A percentile compares a stretch with the other conserved stretches of the same genome.
Conservation (phyloP, 2,888 invertebrate species). For the Drosophila rubida region DNA sequence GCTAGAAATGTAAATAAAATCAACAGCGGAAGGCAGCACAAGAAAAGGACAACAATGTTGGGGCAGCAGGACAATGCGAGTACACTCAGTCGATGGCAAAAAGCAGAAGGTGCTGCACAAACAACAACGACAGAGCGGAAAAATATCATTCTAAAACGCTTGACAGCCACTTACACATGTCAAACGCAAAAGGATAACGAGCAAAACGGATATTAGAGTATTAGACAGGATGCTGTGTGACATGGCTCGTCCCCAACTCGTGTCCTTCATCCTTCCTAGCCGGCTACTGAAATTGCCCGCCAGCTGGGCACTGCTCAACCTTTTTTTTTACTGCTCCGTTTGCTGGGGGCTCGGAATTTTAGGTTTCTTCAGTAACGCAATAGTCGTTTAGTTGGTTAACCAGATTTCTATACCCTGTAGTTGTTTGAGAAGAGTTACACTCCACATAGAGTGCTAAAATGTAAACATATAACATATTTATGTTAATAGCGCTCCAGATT, state of each 20-base stretch:
- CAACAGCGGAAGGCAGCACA: slow-evolving; percentile 55
- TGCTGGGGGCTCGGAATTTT: slow-evolving; percentile 41
- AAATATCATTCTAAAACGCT: slow-evolving; percentile 77
- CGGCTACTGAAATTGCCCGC: slow-evolving; percentile 25
- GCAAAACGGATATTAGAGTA: slow-evolving; percentile 78
- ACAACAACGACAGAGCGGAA: slow-evolving; percentile 44
- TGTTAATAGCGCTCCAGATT: background rate
- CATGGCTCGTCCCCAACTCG: slow-evolving; percentile 40
- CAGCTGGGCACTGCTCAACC: slow-evolving; percentile 47
- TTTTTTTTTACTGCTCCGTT: slow-evolving; percentile 21
- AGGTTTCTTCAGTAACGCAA: slow-evolving; percentile 37
- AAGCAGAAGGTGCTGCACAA: slow-evolving; percentile 59
- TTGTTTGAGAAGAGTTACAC: background rate
- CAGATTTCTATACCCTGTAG: slow-evolving; percentile 22
- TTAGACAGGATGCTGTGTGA: slow-evolving; percentile 73
- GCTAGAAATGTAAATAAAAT: slow-evolving; percentile 80
- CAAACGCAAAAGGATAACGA: slow-evolving; percentile 79
- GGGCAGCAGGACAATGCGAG: slow-evolving; percentile 17
- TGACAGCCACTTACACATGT: slow-evolving; percentile 81
- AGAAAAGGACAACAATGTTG: slow-evolving; percentile 61
- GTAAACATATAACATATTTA: background rate
- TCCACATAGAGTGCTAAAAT: background rate
- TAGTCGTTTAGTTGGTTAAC: slow-evolving; percentile 8
- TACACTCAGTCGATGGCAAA: slow-evolving; percentile 13
- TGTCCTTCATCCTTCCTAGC: slow-evolving; percentile 1